Base-by-base conservation (phyloP, 2,888 invertebrate species). In the Rotaria magnacalcarata region DNA sequence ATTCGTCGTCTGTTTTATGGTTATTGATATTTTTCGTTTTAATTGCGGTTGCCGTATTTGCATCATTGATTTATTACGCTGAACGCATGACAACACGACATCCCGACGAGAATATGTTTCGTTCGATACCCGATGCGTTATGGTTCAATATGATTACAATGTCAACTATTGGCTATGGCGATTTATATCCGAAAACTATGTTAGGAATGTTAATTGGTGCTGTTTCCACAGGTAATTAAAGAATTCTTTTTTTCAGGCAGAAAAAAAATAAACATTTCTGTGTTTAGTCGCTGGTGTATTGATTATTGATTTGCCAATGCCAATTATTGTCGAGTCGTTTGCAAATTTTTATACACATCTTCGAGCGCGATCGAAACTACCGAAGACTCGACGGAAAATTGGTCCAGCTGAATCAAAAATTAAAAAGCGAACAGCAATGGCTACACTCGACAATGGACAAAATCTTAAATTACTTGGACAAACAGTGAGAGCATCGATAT, bases 321-420 rank as follows among this genome's bases (percentile, higher is more conserved):
- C 87, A n/a, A 87, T 87, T 84, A 85, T 87, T 47, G 85, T 87
- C 14, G 85, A 87, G 52, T 67, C 84, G 47, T 87, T 87, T 84
- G 80, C 85, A 8, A 85, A 87, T 74, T 87, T 85, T 84, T 87
- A 85, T 56, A 87, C 85, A 41, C 87, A 87, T 85, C 84, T 85
- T 43, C 58, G 85, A 54, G 87, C 87, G 4, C 34, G 87, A 43
- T 80, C 87, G 3, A 87, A 87, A 85, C 67, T 87, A 67, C 87
- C 87, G 8, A 87, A 87, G 56, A 67, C 85, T 47, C 80, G 87
- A 27, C 58, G 87, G n/a, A 80, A 84, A 50, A 84, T 87, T 52
- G 80, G 85, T 34, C 85, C 85, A 4, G 87, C 80, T 24, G 87
- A 87, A 60, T 50, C 85, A 21, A 84, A 50, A 24, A 10, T 84